Base-by-base conservation (phyloP, 2,113 vertebrate genomes). In the Puntigrus tetrazona region DNA sequence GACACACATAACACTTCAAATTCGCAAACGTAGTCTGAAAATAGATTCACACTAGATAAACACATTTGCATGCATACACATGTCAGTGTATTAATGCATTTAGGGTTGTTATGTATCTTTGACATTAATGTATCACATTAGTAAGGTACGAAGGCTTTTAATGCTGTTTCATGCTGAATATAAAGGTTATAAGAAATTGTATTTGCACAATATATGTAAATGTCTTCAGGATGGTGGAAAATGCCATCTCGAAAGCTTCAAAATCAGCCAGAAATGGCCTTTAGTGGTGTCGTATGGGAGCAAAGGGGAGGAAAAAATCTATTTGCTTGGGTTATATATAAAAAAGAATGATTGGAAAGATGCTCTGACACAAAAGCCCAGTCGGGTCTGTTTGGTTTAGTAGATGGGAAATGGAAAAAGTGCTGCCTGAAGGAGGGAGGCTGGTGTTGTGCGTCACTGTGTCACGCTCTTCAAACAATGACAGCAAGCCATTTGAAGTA, bases 401-500 rank as follows among this genome's bases (percentile, higher is more conserved):
- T 18, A 34, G 59, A 80, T 80, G 16, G 27, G 41, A 47, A 67
- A 65, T 67, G 18, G 18, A 67, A 80, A 67, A 80, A 47, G 8
- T 31, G 78, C 59, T 41, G 76, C 6, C 55, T 43, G n/a, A 43
- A 67, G 41, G 27, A 47, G 18, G 41, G 27, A 65, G 41, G 27
- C 41, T 34, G 57, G 52, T 50, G 18, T n/a, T 50, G 27, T 67
- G 78, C 27, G 6, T 80, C 78, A 80, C 57, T 45, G 16, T 47
- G 78, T 65, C 59, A 80, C 27, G 38, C 59, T 67, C 18, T 80
- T 67, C 78, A 67, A 80, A 67, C 59, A 80, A 47, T n/a, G 59
- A 80, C 59, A 31, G 78, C 78, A 80, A 50, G 25, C 61, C 61
- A 80, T 80, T 80, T 80, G 57, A 79, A 45, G 25, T 45, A 57